Conservation (phyloP, 2,113 vertebrate genomes). For the Platysteira castanea region DNA sequence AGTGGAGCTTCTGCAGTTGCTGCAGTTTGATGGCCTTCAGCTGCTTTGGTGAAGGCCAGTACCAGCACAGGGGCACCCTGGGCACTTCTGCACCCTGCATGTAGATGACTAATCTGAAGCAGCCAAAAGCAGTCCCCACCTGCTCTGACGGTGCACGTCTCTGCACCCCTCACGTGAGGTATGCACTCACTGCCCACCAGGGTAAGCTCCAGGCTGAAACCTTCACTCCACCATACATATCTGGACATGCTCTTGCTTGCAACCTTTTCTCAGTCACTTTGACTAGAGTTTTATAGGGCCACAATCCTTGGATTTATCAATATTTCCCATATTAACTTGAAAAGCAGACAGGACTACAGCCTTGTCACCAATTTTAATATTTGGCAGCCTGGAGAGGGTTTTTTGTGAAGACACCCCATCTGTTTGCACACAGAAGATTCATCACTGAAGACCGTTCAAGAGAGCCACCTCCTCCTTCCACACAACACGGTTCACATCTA, state of each 20-base stretch:
- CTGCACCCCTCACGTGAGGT: neutral
- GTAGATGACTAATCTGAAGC: neutral
- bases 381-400: neutral
- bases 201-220: neutral
- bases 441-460: rapidly evolving
- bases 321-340: neutral
- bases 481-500: neutral
- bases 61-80: rapidly evolving
- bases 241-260: neutral
- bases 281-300: neutral
- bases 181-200: rapidly evolving
- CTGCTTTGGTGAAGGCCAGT: neutral
- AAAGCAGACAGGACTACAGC: neutral
- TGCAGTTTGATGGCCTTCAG: neutral
- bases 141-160: neutral
- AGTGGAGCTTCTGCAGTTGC: rapidly evolving
- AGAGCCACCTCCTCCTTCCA: neutral
- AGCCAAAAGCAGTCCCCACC: neutral
- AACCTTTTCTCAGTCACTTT: neutral
- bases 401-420: neutral
- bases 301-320: neutral
- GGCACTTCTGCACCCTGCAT: neutral
- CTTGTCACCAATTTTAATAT: neutral
- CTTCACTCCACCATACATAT: rapidly evolving
- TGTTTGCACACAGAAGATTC: neutral